Evolutionary conservation across 2,888 invertebrate genomes (phyloP), one percentile per base, ranked within the genome.

Genomic region (Lasioglossum morio): DNA sequence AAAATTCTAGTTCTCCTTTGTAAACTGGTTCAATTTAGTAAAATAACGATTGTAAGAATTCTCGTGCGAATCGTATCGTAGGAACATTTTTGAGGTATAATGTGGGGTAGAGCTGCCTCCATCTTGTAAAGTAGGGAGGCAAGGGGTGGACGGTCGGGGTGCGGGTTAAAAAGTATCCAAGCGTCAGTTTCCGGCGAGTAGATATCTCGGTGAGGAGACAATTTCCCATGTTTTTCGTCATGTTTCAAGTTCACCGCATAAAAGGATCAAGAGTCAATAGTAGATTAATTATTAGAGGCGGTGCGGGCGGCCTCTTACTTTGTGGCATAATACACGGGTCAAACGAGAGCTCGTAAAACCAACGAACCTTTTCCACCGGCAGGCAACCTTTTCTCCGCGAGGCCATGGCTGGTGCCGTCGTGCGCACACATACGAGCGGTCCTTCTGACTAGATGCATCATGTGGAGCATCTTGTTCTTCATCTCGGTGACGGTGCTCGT

Each of bases 391-490:
- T 69, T 70, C 74, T 34, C 76, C 82, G 82, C 76, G 76, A 66
- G 40, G 69, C 70, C 86, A 23, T 70, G 48, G 40, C 78, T 70
- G 72, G n/a, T 34, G n/a, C 74, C 30, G 37, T 46, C 77, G 77
- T 8, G 70, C 48, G n/a, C 75, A 70, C 34, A 77, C 81, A 46
- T 66, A 70, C 76, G 69, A 69, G 69, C 66, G 83, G 84, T 75
- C 84, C 89, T 79, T 85, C 83, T 74, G 77, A 80, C 73, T 87
- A 82, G 83, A 91, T 83, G 85, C 84, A 83, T 79, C 87, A 60
- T 63, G 84, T 81, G 77, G 88, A 80, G 81, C 86, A 88, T 88
- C 89, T 88, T 88, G 79, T 90, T 82, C 88, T 88, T 86, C 82
- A 88, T 91, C 88, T 70, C 48, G 76, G 86, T 82, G 82, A 88